Conservation (phyloP, 1,140 invertebrate species). For the Pantala flavescens region DNA sequence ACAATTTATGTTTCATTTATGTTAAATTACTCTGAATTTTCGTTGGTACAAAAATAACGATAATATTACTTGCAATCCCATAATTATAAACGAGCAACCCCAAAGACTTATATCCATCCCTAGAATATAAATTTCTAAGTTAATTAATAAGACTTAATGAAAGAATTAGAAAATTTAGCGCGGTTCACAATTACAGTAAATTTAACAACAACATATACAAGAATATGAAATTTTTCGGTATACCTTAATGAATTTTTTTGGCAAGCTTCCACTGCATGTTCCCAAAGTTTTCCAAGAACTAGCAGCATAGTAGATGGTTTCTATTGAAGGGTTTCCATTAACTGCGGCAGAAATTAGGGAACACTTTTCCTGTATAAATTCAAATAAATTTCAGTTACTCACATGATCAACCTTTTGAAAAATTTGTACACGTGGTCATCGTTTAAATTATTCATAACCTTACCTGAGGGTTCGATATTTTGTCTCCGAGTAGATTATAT, state of each 20-base stretch:
- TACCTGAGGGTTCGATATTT: conserved; percentile 40
- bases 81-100: too few relatives aligned
- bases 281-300: conserved; percentile 39
- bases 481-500: conserved; percentile 38
- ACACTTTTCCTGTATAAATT: not conserved
- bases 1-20: too few relatives aligned
- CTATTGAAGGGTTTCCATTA: conserved; percentile 33
- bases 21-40: too few relatives aligned
- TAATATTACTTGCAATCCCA: too few relatives aligned
- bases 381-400: not conserved
- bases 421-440: not conserved
- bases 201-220: too few relatives aligned
- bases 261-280: conserved; percentile 33
- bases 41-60: too few relatives aligned
- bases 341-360: conserved; percentile 25
- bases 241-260: conserved; percentile 31
- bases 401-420: not conserved
- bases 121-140: too few relatives aligned
- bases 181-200: too few relatives aligned
- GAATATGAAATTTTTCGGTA: conserved; percentile 16
- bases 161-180: too few relatives aligned
- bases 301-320: conserved; percentile 43
- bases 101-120: too few relatives aligned
- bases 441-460: conserved; percentile 20
- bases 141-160: too few relatives aligned